A percentile compares a stretch with the other conserved stretches of the same genome.
These are phyloP conservation scores for Ectemnius continuus DNA, from an alignment of 2,888 invertebrate species.

Conservation along the genomic window DNA sequence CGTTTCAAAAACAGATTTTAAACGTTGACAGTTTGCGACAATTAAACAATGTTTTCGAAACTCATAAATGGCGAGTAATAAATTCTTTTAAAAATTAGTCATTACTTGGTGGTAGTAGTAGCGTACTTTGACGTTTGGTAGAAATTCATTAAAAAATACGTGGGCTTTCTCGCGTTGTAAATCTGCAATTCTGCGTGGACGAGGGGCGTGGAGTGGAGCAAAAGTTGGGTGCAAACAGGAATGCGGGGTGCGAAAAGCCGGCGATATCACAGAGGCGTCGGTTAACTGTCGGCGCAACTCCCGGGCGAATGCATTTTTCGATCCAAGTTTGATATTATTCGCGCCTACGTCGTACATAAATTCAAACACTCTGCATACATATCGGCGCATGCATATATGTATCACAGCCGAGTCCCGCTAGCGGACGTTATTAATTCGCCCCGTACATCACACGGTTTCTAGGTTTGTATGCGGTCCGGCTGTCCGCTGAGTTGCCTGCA, in stretches of 20 bases:
- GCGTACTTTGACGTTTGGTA: too few relatives aligned
- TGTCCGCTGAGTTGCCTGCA: conserved; percentile 27
- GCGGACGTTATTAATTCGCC: conserved; percentile 62
- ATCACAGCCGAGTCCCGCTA: conserved; percentile 9
- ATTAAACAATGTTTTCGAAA: too few relatives aligned
- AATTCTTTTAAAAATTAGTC: too few relatives aligned
- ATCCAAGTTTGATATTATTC: conserved; percentile 50
- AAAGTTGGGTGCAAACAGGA: conserved; percentile 23
- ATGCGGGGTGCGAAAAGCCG: not conserved
- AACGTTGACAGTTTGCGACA: too few relatives aligned
- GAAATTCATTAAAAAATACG: too few relatives aligned
- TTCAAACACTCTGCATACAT: conserved; percentile 47
- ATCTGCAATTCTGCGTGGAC: conserved; percentile 27
- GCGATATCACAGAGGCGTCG: conserved; percentile 18
- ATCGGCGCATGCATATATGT: conserved; percentile 40
- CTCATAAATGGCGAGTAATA: too few relatives aligned
- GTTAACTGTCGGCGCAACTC: conserved; percentile 42
- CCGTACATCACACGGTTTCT: conserved; percentile 61
- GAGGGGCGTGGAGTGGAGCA: conserved; percentile 33
- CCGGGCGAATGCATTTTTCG: conserved; percentile 38
- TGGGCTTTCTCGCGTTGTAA: conserved; percentile 24
- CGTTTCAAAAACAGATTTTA: too few relatives aligned
- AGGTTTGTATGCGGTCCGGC: conserved; percentile 51
- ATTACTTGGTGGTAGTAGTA: too few relatives aligned
- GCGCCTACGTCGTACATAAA: conserved; percentile 55